These are phyloP conservation scores for Brenthis ino DNA, from an alignment of 2,888 invertebrate genomes.

Conservation along the genomic window DNA sequence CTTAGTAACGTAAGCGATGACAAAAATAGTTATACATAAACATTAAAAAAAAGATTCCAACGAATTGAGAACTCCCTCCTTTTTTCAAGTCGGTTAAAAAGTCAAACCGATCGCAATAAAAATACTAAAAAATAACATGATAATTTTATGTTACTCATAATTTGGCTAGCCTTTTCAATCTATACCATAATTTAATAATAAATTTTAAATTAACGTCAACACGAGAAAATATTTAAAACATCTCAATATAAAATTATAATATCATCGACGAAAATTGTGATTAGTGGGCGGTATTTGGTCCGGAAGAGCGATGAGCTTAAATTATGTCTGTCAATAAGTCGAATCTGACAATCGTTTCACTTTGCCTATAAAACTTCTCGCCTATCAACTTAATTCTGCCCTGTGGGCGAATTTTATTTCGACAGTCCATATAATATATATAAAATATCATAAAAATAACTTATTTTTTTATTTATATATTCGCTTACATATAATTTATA, in stretches of 20 bases:
- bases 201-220: background rate
- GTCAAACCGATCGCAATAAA: too few species aligned
- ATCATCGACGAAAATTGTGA: constrained; percentile 45
- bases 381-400: constrained; percentile 37
- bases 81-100: too few species aligned
- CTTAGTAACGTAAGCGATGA: too few species aligned
- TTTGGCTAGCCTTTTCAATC: too few species aligned
- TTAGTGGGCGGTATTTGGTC: constrained; percentile 56
- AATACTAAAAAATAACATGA: too few species aligned
- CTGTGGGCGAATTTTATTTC: constrained; percentile 48
- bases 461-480: constrained; percentile 5
- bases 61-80: too few species aligned
- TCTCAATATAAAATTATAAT: constrained; percentile 12
- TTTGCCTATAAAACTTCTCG: constrained; percentile 41
- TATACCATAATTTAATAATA: background rate
- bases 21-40: too few species aligned
- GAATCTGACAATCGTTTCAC: constrained; percentile 55
- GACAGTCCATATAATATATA: constrained; percentile 3
- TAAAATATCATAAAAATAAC: constrained; percentile 4
- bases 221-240: constrained; percentile 13
- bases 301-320: constrained; percentile 61
- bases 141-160: too few species aligned
- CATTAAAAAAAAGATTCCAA: too few species aligned
- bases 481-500: too few species aligned
- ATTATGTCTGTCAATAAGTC: constrained; percentile 50